Base-by-base conservation (phyloP, 1,140 invertebrate species). In the Dolichoris vasculosae region DNA sequence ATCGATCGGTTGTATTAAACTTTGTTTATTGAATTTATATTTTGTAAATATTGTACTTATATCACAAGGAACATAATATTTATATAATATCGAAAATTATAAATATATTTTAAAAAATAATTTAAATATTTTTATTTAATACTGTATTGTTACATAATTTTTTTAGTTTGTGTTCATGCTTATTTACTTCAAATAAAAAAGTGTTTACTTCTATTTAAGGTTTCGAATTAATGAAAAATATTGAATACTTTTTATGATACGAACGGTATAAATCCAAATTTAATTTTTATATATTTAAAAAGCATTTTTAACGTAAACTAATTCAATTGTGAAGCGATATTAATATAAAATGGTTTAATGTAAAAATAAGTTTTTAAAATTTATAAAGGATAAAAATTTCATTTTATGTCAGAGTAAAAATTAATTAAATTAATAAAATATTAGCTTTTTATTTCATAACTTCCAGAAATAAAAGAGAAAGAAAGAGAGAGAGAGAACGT, bases 401-500 rank as follows among this genome's bases (percentile, higher is more conserved):
- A 30, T 0, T 26, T 43, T 71, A 40, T 71, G 6, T 13, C 1
- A 40, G 35, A 43, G n/a, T 67, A 67, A 71, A 71, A 71, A 71
- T 71, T 71, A 71, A 71, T 40, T 71, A 40, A 40, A 71, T 38
- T 40, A 71, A 71, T 69, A 43, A 38, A 73, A 73, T 73, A 73
- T 73, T 73, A 43, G 4, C 35, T 38, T 69, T 69, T 69, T 67
- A 67, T 67, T 67, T 69, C 23, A 11, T 6, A 69, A 40, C 0
- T 38, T 38, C 32, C 6, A 11, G 32, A 69, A 69, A 20, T 38
- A 38, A n/a, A n/a, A n/a, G 35, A 69, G 15, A 32, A 30, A 69
- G 32, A 69, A 38, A 69, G 32, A 35, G 32, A 67, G 11, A 32
- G 20, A 35, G 15, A 13, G 20, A 32, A n/a, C n/a, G n/a, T n/a